Percentiles rank a stretch among this genome's conserved stretches.
Conservation (phyloP, 2,113 vertebrate species). For the Ardeotis arabs region DNA sequence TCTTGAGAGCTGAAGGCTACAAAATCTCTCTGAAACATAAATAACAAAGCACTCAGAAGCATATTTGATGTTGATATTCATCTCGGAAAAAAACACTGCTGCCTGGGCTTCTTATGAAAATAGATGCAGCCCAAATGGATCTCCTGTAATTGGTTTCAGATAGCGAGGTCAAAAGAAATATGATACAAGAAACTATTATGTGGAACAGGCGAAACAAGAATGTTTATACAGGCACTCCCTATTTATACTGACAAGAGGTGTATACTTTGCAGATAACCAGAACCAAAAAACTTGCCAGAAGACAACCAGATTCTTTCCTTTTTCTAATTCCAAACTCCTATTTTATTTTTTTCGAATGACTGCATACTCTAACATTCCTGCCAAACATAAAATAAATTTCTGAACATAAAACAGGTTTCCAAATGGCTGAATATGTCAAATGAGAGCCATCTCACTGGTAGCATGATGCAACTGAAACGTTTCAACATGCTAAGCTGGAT, state of each 20-base stretch:
- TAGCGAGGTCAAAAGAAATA: constrained; percentile 96
- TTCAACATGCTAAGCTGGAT: constrained; percentile 54
- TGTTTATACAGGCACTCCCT: constrained; percentile 97
- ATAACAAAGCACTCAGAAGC: constrained; percentile 99
- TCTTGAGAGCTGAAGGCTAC: constrained; percentile 93
- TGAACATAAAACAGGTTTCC: constrained; percentile 55
- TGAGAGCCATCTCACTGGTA: neutral
- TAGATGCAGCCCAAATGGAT: constrained; percentile 98
- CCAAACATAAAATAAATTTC: constrained; percentile 17
- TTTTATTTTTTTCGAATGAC: constrained; percentile 22
- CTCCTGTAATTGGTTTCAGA: constrained; percentile 99
- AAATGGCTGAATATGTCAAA: constrained; percentile 68
- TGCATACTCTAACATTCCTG: constrained; percentile 34
- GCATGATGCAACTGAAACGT: neutral
- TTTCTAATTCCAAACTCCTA: constrained; percentile 6
- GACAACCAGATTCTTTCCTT: constrained; percentile 61
- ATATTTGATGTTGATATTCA: constrained; percentile 99
- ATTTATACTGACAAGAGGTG: constrained; percentile 82
- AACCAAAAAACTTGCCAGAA: constrained; percentile 68
- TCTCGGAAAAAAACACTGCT: constrained; percentile 91
- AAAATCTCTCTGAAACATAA: constrained; percentile 90
- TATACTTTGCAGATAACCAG: constrained; percentile 78
- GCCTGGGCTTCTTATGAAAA: constrained; percentile 96
- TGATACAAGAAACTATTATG: constrained; percentile 93
- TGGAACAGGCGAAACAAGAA: constrained; percentile 92